Base-by-base conservation (phyloP, 2,888 invertebrate genomes). In the Platycheirus rosarum region DNA sequence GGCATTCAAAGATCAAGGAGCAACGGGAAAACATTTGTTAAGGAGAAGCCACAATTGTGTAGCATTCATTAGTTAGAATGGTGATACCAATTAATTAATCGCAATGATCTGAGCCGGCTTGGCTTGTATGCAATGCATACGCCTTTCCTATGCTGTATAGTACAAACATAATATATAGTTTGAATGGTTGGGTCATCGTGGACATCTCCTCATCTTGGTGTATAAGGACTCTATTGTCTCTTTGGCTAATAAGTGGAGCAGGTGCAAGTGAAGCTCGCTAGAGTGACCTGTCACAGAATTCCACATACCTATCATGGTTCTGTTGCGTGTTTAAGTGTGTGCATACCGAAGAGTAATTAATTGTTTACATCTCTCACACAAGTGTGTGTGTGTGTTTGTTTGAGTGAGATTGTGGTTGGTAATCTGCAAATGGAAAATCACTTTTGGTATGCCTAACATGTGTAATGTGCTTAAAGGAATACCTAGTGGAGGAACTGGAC, bases 51-150 rank as follows among this genome's bases (percentile, higher is more conserved):
- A 65, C 69, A 75, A 79, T 70, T 75, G 69, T 79, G 49, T 51
- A 55, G 69, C 23, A 75, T 75, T 75, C 63, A 74, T 78, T 60
- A 73, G 73, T 73, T 37, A 44, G 69, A 49, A 70, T 69, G 76
- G 32, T 70, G 69, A 75, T 80, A 66, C 46, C 75, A 80, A 80
- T 76, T 76, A 80, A 80, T 80, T 80, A 80, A 70, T 60, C 66
- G 13, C 37, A 76, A 62, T 62, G 60, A 60, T 51, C 53, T 49
- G 53, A 32, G 53, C 70, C 70, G n/a, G n/a, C n/a, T n/a, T n/a
- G n/a, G 76, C 76, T 70, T 44, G 8, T 32, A 32, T 40, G 60
- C 37, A 57, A 71, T 57, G 14, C 40, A 60, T 13, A 11, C 18
- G 9, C 29, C 40, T 40, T 16, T 5, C 0, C 49, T 14, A 20